A percentile compares a stretch with the other conserved stretches of the same genome.
These are phyloP conservation scores for Drosophila nannoptera DNA, from an alignment of 1,140 invertebrate genomes.

Conservation along the genomic window DNA sequence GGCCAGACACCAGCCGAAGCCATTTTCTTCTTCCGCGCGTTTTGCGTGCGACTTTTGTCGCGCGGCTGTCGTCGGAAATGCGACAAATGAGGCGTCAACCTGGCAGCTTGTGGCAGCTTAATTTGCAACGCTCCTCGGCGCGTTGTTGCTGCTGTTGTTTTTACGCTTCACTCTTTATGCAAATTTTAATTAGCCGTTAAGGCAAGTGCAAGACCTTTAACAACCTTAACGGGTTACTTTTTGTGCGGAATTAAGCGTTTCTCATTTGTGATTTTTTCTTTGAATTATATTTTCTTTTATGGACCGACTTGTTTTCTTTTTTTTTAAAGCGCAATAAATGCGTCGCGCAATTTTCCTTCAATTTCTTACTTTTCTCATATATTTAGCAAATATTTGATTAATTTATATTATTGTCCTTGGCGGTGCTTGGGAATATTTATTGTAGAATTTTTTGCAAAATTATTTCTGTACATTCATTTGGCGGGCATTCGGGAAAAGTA, in stretches of 20 bases:
- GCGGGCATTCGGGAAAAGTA: conserved; percentile 15
- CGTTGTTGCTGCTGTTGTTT: conserved; percentile 28
- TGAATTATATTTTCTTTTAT: conserved; percentile 3
- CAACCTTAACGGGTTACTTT: not conserved
- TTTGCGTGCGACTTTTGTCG: conserved; percentile 31
- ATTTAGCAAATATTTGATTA: not conserved
- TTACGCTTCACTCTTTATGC: conserved; percentile 22
- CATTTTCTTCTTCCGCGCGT: conserved; percentile 39
- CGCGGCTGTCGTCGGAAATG: conserved; percentile 41
- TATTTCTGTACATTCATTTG: conserved; percentile 2
- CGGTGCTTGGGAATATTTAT: conserved; percentile 34
- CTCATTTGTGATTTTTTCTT: no score
- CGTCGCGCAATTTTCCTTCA: not conserved
- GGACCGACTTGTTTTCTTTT: not conserved
- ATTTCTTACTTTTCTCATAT: not conserved
- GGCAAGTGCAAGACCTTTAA: conserved; percentile 6
- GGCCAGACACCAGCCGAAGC: conserved; percentile 10
- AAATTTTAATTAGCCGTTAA: conserved; percentile 24
- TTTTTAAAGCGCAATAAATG: not conserved
- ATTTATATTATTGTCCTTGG: not conserved
- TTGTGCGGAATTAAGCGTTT: not conserved
- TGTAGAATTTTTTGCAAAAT: conserved; percentile 14
- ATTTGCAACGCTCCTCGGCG: conserved; percentile 47
- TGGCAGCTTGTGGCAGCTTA: conserved; percentile 53
- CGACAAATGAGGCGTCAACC: conserved; percentile 53